These are phyloP conservation scores for Escarpia spicata DNA, from an alignment of 2,888 invertebrate genomes.

Conservation along the genomic window DNA sequence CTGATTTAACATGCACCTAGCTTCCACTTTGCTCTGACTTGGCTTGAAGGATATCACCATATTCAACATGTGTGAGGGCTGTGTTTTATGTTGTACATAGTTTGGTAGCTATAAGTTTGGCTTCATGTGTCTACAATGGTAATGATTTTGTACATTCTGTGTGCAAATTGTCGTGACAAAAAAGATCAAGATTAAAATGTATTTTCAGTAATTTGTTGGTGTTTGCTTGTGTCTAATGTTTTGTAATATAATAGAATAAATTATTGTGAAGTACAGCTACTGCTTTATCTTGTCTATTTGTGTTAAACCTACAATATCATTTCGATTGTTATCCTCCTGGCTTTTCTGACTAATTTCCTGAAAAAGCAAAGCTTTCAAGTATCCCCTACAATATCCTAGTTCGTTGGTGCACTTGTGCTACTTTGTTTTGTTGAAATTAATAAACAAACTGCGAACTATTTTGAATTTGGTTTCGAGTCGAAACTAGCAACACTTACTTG, in stretches of 20 bases:
- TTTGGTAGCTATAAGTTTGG: background rate
- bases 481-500: too few species aligned
- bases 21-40: background rate
- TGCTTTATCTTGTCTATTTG: too few species aligned
- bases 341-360: too few species aligned
- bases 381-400: too few species aligned
- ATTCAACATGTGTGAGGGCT: background rate
- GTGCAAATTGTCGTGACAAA: background rate
- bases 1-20: background rate
- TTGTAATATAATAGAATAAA: background rate
- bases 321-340: too few species aligned
- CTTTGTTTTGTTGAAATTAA: too few species aligned
- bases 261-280: background rate
- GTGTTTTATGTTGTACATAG: slow-evolving; percentile 6
- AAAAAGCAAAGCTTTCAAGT: too few species aligned
- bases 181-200: slow-evolving; percentile 12
- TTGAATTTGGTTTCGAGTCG: too few species aligned
- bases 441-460: too few species aligned
- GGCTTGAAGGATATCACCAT: background rate
- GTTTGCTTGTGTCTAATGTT: background rate
- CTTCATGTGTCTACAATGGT: background rate
- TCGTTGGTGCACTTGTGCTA: too few species aligned
- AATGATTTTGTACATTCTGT: background rate
- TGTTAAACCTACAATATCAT: too few species aligned
- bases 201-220: background rate